These are phyloP conservation scores for Nasua narica DNA, from an alignment of 2,797 vertebrate genomes.

Conservation along the genomic window DNA sequence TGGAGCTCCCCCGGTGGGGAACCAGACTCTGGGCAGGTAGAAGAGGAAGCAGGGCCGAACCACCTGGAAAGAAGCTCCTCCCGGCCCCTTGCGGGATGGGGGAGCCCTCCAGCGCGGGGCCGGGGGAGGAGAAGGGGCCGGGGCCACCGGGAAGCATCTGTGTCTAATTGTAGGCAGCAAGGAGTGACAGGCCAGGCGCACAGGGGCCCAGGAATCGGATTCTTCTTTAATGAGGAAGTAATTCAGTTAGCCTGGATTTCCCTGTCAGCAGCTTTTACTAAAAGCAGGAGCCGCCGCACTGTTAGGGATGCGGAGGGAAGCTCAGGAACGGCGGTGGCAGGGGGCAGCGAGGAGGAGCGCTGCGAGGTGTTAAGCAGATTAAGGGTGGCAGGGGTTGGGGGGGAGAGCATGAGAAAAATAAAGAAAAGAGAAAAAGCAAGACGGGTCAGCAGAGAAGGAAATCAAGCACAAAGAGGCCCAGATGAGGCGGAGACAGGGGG, in stretches of 20 bases:
- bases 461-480: neutral
- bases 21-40: neutral
- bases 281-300: neutral
- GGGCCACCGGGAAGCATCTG: too few species aligned
- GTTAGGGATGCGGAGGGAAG: neutral
- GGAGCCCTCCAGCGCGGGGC: neutral
- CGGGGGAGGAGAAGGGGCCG: too few species aligned
- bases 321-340: fast-evolving
- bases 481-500: neutral
- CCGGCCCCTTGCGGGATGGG: neutral
- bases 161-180: fast-evolving
- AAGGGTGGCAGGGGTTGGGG: neutral
- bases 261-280: conserved; percentile 52
- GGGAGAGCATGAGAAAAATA: neutral
- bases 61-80: neutral
- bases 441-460: neutral
- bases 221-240: neutral
- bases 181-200: neutral
- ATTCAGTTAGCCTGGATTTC: neutral
- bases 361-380: conserved; percentile 56
- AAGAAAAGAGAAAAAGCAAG: conserved; percentile 17
- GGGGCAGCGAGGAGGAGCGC: neutral
- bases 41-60: neutral
- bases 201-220: neutral
- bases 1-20: fast-evolving